These are phyloP conservation scores for Spodoptera litura DNA, from an alignment of 1,140 invertebrate genomes.

Conservation along the genomic window DNA sequence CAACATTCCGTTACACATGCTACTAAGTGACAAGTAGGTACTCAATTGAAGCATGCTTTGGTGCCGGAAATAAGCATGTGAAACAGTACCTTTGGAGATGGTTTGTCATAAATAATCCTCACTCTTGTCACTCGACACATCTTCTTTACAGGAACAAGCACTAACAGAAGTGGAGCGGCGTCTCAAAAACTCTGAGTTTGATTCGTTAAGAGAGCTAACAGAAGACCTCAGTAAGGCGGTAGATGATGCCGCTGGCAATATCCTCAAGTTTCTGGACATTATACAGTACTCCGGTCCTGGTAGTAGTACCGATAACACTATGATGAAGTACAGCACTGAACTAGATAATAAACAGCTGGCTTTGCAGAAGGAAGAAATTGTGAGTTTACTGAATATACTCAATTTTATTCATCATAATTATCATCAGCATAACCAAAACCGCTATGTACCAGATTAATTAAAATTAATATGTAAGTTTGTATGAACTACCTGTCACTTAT, in stretches of 20 bases:
- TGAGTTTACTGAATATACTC: slow-evolving; percentile 49
- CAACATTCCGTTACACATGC: no score
- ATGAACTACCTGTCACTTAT: no score
- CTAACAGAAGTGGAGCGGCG: slow-evolving; percentile 55
- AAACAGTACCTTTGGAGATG: no score
- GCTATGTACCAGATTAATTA: no score
- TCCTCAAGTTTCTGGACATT: slow-evolving; percentile 65
- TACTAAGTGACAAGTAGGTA: no score
- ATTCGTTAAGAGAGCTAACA: slow-evolving; percentile 53
- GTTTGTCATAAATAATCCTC: no score
- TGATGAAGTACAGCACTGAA: slow-evolving; percentile 60
- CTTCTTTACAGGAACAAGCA: slow-evolving; percentile 55
- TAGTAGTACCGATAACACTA: slow-evolving; percentile 35
- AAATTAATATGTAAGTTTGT: no score
- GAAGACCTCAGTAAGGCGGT: slow-evolving; percentile 59
- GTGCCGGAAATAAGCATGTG: no score
- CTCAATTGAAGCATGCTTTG: no score
- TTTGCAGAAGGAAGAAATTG: slow-evolving; percentile 70
- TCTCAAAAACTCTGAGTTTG: slow-evolving; percentile 59
- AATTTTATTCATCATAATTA: no score
- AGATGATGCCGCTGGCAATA: slow-evolving; percentile 58
- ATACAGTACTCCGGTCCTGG: slow-evolving; percentile 51
- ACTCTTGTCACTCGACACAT: not conserved
- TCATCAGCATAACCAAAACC: no score
- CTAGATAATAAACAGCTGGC: slow-evolving; percentile 68